phyloP scores from a whole-genome alignment of 1,140 invertebrate species.

The Drosophila aff. region DNA sequence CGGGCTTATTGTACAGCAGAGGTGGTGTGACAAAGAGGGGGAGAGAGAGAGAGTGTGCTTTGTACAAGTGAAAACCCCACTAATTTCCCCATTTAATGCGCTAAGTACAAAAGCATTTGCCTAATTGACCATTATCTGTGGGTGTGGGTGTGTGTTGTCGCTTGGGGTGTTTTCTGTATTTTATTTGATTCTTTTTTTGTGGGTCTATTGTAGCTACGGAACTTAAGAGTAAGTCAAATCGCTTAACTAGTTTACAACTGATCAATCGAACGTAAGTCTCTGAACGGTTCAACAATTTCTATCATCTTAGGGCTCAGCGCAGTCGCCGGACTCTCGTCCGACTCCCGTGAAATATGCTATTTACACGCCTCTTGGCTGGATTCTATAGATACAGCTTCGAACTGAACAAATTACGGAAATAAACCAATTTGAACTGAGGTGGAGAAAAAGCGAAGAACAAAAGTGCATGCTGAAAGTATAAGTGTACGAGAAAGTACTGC shows the following conservation, averaged over 20 bases:
- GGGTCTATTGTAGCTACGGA: constrained; percentile 48
- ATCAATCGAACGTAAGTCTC: constrained; percentile 44
- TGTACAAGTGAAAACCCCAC: constrained; percentile 73
- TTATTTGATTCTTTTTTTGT: constrained; percentile 12
- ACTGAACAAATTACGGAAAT: constrained; percentile 8
- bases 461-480: constrained; percentile 27
- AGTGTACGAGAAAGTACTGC: constrained; percentile 2
- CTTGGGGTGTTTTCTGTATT: constrained; percentile 32
- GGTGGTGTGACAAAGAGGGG: background rate
- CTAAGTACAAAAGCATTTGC: constrained; percentile 78
- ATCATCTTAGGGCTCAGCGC: constrained; percentile 70
- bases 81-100: constrained; percentile 66
- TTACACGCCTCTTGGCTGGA: constrained; percentile 64
- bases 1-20: constrained; percentile 32
- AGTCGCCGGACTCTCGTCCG: constrained; percentile 42
- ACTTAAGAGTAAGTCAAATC: constrained; percentile 74
- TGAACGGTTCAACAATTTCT: constrained; percentile 75
- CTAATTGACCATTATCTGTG: constrained; percentile 55
- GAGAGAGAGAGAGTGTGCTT: constrained; percentile 34
- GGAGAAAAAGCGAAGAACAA: constrained; percentile 35
- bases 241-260: constrained; percentile 73
- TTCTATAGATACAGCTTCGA: constrained; percentile 41
- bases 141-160: constrained; percentile 24
- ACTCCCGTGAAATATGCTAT: constrained; percentile 53
- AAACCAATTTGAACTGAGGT: constrained; percentile 48